phyloP scores from a whole-genome alignment of 2,797 vertebrate genomes.

The Eremophila alpestris region DNA sequence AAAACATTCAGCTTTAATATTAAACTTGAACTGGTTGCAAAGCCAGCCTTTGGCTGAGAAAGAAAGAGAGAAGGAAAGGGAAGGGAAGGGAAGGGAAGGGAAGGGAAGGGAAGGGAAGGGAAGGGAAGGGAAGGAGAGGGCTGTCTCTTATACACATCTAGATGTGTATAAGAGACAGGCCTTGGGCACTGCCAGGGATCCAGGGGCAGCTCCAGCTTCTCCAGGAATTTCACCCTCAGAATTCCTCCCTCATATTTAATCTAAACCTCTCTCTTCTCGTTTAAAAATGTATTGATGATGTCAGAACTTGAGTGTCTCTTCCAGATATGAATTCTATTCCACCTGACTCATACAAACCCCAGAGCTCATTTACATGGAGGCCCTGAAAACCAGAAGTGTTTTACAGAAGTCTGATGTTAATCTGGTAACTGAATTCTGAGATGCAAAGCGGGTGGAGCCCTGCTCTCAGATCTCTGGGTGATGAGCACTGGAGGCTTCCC shows the following conservation, averaged over 20 bases:
- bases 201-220: background rate
- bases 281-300: background rate
- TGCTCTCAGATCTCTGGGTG: background rate
- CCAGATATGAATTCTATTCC: background rate
- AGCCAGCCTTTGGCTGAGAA: background rate
- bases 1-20: background rate
- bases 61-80: background rate
- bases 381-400: slow-evolving; percentile 36
- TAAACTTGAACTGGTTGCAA: background rate
- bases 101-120: no score
- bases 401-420: slow-evolving; percentile 51
- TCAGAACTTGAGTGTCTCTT: background rate
- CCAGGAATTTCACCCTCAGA: background rate
- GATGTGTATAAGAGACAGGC: no score
- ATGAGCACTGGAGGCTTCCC: no score
- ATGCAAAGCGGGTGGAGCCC: background rate
- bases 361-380: background rate
- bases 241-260: background rate
- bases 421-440: slow-evolving; percentile 8
- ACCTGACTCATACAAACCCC: background rate
- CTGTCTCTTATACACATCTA: no score
- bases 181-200: background rate
- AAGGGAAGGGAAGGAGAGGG: no score
- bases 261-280: background rate
- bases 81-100: no score